Evolutionary conservation across 2,797 vertebrate species (phyloP).

Genomic region (Hyperoplus immaculatus): DNA sequence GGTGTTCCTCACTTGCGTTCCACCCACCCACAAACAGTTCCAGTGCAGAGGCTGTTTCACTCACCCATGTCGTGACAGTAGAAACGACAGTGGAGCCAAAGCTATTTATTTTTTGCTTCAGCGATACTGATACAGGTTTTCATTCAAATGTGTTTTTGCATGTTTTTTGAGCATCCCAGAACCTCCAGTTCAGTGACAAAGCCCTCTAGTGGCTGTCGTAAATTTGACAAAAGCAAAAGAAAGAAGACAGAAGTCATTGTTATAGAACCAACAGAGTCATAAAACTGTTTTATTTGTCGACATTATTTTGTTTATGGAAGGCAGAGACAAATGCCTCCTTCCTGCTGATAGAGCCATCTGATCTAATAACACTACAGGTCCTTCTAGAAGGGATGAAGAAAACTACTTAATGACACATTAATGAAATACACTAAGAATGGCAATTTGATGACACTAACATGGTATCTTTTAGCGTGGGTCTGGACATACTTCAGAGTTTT

Average conservation of each 20-base stretch:
- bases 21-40: constrained; percentile 35
- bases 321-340: too few species aligned
- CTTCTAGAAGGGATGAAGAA: neutral
- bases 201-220: neutral
- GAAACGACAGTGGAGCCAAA: constrained; percentile 7
- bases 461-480: neutral
- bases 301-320: too few species aligned
- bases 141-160: neutral
- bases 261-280: neutral
- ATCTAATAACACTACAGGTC: neutral
- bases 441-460: constrained; percentile 2
- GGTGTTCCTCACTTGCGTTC: constrained; percentile 36
- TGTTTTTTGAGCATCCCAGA: neutral
- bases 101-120: constrained; percentile 13
- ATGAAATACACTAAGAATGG: too few species aligned
- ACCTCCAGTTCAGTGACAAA: neutral
- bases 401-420: too few species aligned
- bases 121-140: neutral
- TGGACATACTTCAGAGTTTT: neutral
- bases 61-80: neutral
- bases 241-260: neutral
- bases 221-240: constrained; percentile 4
- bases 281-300: too few species aligned
- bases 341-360: too few species aligned
- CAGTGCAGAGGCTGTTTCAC: constrained; percentile 25